A percentile compares a stretch with the other conserved stretches of the same genome.
Conservation (phyloP, 1,140 invertebrate genomes). For the Drosophila kepulauana region DNA sequence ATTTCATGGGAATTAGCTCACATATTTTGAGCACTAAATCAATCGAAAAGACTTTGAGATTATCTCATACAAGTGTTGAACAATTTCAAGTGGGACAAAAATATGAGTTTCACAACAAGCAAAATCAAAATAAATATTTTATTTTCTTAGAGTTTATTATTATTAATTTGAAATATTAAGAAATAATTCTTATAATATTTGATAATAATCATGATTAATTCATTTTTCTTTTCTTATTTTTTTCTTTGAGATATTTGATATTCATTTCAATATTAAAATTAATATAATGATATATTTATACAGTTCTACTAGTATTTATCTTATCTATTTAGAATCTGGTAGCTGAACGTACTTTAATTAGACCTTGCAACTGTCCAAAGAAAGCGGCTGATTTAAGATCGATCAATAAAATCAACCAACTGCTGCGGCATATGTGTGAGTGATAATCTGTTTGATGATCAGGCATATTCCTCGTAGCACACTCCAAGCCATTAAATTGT, state of each 20-base stretch:
- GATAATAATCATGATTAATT: too few relatives aligned
- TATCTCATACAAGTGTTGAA: background rate
- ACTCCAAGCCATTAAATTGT: slow-evolving; percentile 74
- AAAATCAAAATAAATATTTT: too few relatives aligned
- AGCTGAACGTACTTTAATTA: background rate
- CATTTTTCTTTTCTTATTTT: too few relatives aligned
- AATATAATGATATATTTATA: too few relatives aligned
- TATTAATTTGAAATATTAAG: too few relatives aligned
- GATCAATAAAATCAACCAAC: slow-evolving; percentile 55
- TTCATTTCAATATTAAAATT: too few relatives aligned
- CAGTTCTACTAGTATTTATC: background rate
- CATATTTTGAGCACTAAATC: slow-evolving; percentile 1
- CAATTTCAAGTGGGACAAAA: too few relatives aligned
- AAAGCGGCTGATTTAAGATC: slow-evolving; percentile 31
- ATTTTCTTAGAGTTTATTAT: too few relatives aligned
- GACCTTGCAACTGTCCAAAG: background rate
- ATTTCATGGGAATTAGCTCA: background rate
- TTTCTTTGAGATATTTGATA: too few relatives aligned
- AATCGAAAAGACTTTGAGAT: background rate
- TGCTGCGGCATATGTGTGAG: slow-evolving; percentile 1
- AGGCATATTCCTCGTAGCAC: slow-evolving; percentile 61
- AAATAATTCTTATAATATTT: too few relatives aligned
- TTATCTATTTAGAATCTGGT: background rate
- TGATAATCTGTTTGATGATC: slow-evolving; percentile 61
- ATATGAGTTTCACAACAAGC: too few relatives aligned